Evolutionary conservation across 2,113 vertebrate species (phyloP).

Genomic region (Myrmophylax atrothorax): DNA sequence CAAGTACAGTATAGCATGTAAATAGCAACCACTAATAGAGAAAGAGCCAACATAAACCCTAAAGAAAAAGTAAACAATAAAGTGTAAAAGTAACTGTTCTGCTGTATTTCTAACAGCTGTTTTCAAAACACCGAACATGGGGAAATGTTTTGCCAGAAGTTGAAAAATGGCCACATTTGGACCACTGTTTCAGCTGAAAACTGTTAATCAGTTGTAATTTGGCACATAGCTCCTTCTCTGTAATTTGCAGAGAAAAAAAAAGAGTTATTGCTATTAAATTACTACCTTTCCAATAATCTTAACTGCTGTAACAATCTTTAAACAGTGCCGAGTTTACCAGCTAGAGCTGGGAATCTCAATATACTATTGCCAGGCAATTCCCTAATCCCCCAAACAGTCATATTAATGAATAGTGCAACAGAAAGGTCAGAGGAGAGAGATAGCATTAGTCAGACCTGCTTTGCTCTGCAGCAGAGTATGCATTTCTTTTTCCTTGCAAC

Average conservation of each 20-base stretch:
- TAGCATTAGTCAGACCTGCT: neutral
- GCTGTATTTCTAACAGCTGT: neutral
- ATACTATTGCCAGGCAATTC: neutral
- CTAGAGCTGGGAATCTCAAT: neutral
- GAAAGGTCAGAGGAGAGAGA: slow-evolving; percentile 1
- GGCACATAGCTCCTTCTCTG: neutral
- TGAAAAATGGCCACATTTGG: neutral
- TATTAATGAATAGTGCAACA: neutral
- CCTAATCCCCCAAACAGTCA: neutral
- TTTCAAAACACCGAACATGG: neutral
- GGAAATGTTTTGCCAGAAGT: neutral
- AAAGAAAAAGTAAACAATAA: neutral
- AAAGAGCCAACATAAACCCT: neutral
- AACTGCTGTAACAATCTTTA: neutral
- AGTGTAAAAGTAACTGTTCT: neutral
- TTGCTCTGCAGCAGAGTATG: neutral
- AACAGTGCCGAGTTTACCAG: neutral
- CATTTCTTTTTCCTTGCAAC: neutral
- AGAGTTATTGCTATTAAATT: neutral
- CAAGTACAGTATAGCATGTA: fast-evolving
- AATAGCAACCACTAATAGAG: neutral
- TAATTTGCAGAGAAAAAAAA: neutral
- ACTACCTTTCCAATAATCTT: neutral
- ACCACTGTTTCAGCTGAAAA: neutral
- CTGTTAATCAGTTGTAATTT: neutral